A percentile compares a stretch with the other conserved stretches of the same genome.
Evolutionary conservation across 2,113 vertebrate species (phyloP).

Genomic region (Rostratula benghalensis): DNA sequence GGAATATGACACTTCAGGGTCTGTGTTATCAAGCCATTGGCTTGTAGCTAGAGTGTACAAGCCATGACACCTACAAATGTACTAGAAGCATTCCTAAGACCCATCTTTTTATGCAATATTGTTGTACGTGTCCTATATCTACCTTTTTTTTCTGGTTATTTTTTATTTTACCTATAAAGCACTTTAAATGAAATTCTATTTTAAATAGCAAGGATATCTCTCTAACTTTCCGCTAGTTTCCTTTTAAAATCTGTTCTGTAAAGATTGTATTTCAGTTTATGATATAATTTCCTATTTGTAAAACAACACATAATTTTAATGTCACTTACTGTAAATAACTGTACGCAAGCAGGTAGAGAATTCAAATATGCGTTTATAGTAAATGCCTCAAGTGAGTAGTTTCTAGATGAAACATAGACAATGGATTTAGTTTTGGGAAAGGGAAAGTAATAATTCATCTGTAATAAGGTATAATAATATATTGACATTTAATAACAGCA

Average conservation of each 20-base stretch:
- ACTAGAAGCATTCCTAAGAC: background rate
- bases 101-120: background rate
- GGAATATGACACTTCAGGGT: background rate
- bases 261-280: background rate
- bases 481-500: conserved; percentile 32
- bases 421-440: background rate
- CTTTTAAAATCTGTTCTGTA: background rate
- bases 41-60: background rate
- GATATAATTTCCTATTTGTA: background rate
- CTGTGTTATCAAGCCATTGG: background rate
- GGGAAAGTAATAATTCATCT: background rate
- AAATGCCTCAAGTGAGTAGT: background rate
- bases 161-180: background rate
- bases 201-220: background rate
- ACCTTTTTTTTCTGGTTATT: background rate
- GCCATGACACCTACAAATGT: background rate
- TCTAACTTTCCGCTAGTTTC: background rate
- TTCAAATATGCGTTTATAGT: background rate
- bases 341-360: background rate
- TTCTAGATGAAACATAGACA: background rate
- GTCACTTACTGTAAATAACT: background rate
- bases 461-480: conserved; percentile 30
- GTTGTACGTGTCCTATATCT: background rate
- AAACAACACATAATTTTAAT: background rate
- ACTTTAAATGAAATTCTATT: background rate